A percentile compares a stretch with the other conserved stretches of the same genome.
phyloP scores from a whole-genome alignment of 2,113 vertebrate genomes.

The Dasyornis broadbenti region DNA sequence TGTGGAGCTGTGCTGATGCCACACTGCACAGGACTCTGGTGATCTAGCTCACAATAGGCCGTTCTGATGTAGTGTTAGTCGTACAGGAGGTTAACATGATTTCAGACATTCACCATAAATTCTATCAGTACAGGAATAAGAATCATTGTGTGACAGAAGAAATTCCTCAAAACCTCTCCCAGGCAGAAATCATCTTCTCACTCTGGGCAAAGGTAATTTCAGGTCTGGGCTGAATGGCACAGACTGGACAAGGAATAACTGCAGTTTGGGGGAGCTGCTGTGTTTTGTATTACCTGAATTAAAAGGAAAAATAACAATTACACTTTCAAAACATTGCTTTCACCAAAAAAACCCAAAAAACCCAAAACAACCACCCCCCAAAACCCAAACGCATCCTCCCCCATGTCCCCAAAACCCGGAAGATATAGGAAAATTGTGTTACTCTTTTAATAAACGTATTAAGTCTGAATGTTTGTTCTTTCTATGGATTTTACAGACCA shows the following conservation, averaged over 20 bases:
- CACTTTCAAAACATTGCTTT: not conserved
- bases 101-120: not conserved
- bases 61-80: not conserved
- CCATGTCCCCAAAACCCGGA: fast-evolving
- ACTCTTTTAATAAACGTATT: not conserved
- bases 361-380: not conserved
- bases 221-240: not conserved
- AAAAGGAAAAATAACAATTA: not conserved
- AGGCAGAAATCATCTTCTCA: not conserved
- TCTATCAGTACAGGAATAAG: not conserved
- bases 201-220: not conserved
- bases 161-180: not conserved
- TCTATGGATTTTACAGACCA: not conserved
- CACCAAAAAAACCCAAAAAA: not conserved
- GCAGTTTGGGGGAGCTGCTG: not conserved
- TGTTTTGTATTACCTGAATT: not conserved
- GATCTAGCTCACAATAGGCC: not conserved
- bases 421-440: not conserved
- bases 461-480: not conserved
- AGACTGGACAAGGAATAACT: not conserved
- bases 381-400: no score
- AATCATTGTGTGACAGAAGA: not conserved
- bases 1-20: not conserved
- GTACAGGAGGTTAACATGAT: not conserved
- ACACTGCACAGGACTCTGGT: not conserved